phyloP scores from a whole-genome alignment of 1,140 invertebrate species.

The Rhopalosiphum maidis region DNA sequence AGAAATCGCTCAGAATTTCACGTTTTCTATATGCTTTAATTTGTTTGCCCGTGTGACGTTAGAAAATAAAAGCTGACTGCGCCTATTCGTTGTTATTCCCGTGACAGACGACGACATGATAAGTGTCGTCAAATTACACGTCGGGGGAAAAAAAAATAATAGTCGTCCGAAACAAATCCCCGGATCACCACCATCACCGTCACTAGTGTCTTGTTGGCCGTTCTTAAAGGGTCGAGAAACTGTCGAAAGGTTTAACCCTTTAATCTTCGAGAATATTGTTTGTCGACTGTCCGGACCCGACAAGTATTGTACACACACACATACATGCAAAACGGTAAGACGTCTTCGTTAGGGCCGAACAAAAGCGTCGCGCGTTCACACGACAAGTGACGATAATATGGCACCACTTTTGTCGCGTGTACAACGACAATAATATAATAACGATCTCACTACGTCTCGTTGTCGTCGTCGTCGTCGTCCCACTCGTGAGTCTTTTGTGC shows the following conservation, averaged over 20 bases:
- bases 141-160: not conserved
- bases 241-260: not conserved
- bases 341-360: constrained; percentile 3
- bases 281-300: not conserved
- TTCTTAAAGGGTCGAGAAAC: not conserved
- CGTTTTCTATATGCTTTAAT: not conserved
- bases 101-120: not conserved
- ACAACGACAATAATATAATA: not conserved
- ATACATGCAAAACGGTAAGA: not conserved
- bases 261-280: constrained; percentile 22
- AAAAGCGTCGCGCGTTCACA: not conserved
- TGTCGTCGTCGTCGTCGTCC: too few species aligned
- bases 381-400: not conserved
- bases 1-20: not conserved
- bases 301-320: not conserved
- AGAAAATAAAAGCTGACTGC: not conserved
- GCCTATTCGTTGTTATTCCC: not conserved
- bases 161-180: not conserved
- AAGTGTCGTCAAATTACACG: constrained; percentile 3
- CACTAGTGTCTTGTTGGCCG: not conserved
- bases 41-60: not conserved
- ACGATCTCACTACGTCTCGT: not conserved
- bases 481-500: not conserved
- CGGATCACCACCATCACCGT: not conserved
- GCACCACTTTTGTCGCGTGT: not conserved